These are phyloP conservation scores for Alectura lathami DNA, from an alignment of 2,113 vertebrate species.

Conservation along the genomic window DNA sequence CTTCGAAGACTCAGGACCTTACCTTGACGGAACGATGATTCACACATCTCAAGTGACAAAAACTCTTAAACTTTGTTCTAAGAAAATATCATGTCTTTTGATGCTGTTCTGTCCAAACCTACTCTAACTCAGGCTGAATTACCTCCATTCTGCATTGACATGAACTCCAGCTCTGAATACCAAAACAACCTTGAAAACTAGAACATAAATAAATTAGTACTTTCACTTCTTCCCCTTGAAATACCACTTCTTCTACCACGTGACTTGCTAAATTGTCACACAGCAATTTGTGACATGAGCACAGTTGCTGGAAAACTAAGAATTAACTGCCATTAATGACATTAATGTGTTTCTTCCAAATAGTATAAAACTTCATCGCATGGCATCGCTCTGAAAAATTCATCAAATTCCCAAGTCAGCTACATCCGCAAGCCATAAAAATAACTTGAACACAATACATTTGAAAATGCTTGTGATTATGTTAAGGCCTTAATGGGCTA, in stretches of 20 bases:
- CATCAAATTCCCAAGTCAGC: slow-evolving; percentile 16
- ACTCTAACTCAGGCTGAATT: background rate
- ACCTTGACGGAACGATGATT: background rate
- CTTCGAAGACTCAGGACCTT: fast-evolving
- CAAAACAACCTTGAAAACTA: background rate
- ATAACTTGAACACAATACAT: slow-evolving; percentile 6
- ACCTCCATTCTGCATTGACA: background rate
- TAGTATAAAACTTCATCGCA: background rate
- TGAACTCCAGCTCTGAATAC: background rate
- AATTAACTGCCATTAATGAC: slow-evolving; percentile 44
- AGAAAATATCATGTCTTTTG: background rate
- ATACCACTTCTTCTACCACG: background rate
- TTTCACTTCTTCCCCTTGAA: slow-evolving; percentile 5
- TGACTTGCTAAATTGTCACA: slow-evolving; percentile 4
- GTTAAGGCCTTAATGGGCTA: slow-evolving; percentile 30
- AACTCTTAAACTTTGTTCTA: background rate
- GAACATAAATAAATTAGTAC: slow-evolving; percentile 12
- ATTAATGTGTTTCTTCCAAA: slow-evolving; percentile 22
- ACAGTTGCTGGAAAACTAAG: background rate
- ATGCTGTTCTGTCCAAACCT: background rate
- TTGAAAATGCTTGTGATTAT: background rate
- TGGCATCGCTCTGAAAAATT: background rate
- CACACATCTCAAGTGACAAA: background rate
- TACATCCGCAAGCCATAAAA: slow-evolving; percentile 22
- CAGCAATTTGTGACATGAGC: background rate